Percentiles rank a stretch among this genome's conserved stretches.
Evolutionary conservation across 1,140 invertebrate species (phyloP).

Genomic region (Zelostemma sp.): DNA sequence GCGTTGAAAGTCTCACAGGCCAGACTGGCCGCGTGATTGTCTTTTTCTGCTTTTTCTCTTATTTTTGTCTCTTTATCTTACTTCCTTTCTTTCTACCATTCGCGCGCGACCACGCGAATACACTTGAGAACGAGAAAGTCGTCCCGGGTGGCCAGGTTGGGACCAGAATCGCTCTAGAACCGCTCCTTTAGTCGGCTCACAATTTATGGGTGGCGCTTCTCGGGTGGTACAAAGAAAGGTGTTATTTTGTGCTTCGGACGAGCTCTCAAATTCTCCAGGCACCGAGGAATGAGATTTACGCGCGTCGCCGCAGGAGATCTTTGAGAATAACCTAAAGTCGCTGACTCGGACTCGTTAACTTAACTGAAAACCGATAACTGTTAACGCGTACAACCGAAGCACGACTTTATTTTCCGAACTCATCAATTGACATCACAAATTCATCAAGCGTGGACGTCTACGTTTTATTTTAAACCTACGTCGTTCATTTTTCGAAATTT

Average conservation of each 20-base stretch:
- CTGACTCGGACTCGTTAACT: conserved; percentile 45
- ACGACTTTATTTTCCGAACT: conserved; percentile 38
- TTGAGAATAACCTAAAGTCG: conserved; percentile 39
- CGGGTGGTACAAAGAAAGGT: conserved; percentile 50
- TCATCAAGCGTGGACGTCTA: no score
- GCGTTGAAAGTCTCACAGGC: conserved; percentile 47
- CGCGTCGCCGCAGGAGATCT: conserved; percentile 52
- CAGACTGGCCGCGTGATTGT: conserved; percentile 61
- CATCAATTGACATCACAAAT: conserved; percentile 13
- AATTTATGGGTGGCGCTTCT: conserved; percentile 69
- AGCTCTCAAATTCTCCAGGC: conserved; percentile 48
- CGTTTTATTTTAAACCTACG: no score
- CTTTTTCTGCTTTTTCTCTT: conserved; percentile 23
- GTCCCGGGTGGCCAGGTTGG: conserved; percentile 60
- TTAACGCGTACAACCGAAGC: conserved; percentile 46
- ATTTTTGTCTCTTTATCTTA: conserved; percentile 11
- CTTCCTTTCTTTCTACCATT: conserved; percentile 24
- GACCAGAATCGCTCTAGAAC: conserved; percentile 33
- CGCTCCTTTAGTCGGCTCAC: conserved; percentile 56
- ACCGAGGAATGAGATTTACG: conserved; percentile 60
- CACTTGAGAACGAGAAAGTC: conserved; percentile 29
- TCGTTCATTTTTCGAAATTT: no score
- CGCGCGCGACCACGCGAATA: conserved; percentile 18
- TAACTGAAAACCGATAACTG: conserved; percentile 46
- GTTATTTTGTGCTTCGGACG: conserved; percentile 52